phyloP scores from a whole-genome alignment of 2,113 vertebrate species.

The Rhinichthys klamathensis region DNA sequence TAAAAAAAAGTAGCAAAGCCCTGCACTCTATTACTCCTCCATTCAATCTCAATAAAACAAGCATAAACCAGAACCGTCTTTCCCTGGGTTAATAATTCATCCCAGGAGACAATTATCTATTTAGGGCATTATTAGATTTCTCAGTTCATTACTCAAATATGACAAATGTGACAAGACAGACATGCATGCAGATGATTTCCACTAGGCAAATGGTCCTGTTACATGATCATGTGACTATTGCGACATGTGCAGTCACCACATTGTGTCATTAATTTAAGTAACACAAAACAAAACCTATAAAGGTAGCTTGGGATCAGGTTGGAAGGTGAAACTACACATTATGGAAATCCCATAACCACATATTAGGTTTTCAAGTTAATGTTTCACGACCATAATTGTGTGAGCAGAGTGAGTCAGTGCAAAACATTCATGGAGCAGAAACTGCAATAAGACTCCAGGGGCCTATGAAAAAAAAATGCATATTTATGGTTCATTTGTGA shows the following conservation, averaged over 20 bases:
- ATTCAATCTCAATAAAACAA: constrained; percentile 39
- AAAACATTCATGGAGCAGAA: not conserved
- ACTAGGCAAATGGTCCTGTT: constrained; percentile 13
- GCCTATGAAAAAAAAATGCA: not conserved
- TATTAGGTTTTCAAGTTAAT: constrained; percentile 23
- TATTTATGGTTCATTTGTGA: not conserved
- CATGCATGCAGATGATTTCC: not conserved
- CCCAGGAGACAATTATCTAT: constrained; percentile 47
- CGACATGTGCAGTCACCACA: not conserved
- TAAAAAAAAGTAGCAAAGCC: constrained; percentile 31
- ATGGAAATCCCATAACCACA: constrained; percentile 16
- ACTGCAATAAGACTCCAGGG: not conserved
- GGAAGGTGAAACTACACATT: not conserved
- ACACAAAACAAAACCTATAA: not conserved
- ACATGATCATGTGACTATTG: not conserved
- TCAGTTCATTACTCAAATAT: constrained; percentile 45
- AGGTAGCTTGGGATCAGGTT: not conserved
- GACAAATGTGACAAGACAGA: constrained; percentile 34
- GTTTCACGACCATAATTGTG: constrained; percentile 7
- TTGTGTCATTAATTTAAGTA: not conserved
- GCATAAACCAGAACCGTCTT: constrained; percentile 23
- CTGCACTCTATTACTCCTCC: constrained; percentile 1
- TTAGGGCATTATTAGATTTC: constrained; percentile 39
- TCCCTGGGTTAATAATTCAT: constrained; percentile 37
- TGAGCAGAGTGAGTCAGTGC: not conserved